Conservation (phyloP, 2,113 vertebrate genomes). For the Porphyrio hochstetteri region DNA sequence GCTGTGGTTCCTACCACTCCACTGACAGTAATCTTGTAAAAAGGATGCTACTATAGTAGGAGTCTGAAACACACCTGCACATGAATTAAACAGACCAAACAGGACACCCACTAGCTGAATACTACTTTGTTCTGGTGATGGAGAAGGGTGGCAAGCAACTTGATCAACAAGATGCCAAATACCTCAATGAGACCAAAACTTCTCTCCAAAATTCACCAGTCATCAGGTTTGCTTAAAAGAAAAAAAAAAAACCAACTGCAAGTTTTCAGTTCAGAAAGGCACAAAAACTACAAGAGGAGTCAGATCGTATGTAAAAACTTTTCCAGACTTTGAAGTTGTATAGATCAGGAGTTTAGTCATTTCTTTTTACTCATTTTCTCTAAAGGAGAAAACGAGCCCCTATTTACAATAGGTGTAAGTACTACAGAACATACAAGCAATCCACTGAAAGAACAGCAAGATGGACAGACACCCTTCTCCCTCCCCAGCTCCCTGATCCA, state of each 20-base stretch:
- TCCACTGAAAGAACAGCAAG: background rate
- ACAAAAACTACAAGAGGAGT: background rate
- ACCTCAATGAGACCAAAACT: constrained; percentile 30
- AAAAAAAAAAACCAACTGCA: background rate
- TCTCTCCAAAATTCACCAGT: constrained; percentile 4
- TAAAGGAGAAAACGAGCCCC: background rate
- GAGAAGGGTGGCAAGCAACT: background rate
- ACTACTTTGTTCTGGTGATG: background rate
- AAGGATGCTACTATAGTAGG: background rate
- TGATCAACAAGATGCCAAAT: background rate
- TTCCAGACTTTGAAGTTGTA: constrained; percentile 49
- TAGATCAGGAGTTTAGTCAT: background rate
- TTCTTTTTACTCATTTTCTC: background rate
- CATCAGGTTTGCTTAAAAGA: background rate
- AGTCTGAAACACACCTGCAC: background rate
- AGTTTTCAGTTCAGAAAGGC: constrained; percentile 22
- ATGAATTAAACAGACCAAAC: background rate
- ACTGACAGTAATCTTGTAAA: background rate
- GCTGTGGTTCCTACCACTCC: background rate
- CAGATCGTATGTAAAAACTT: constrained; percentile 12
- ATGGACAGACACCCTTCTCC: background rate
- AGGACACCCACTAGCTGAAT: background rate
- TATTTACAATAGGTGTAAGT: background rate
- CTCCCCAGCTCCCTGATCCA: background rate
- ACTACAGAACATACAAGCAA: background rate